Conservation (phyloP, 2,888 invertebrate species). For the Microlaimidae sp. region DNA sequence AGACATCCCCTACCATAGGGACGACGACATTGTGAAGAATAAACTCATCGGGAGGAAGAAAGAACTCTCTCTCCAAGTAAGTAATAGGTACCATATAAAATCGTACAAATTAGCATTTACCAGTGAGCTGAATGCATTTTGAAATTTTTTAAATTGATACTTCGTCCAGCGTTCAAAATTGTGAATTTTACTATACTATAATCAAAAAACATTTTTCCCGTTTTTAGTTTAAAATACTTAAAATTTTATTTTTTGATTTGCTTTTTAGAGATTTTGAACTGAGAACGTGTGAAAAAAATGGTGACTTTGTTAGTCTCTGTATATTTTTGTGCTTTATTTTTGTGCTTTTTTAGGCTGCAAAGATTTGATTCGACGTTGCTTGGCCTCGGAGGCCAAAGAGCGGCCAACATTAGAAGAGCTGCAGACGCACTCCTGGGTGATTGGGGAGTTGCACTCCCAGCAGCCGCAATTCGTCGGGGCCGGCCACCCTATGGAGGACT, state of each 20-base stretch:
- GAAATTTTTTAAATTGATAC: neutral
- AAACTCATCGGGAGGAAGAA: constrained; percentile 25
- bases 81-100: neutral
- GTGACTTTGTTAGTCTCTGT: neutral
- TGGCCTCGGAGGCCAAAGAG: constrained; percentile 41
- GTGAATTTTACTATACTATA: no score
- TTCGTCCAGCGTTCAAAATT: neutral
- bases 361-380: constrained; percentile 44
- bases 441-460: neutral
- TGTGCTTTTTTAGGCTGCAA: constrained; percentile 44
- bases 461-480: neutral
- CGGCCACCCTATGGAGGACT: neutral
- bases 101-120: neutral
- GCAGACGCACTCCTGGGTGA: constrained; percentile 44
- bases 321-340: neutral
- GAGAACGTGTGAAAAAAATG: no score
- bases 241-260: no score
- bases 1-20: constrained; percentile 48
- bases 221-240: no score
- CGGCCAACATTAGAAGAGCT: constrained; percentile 43
- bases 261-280: no score
- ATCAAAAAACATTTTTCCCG: no score
- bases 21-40: constrained; percentile 43
- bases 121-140: neutral
- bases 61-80: constrained; percentile 12